phyloP scores from a whole-genome alignment of 92 coral and sea anemone genomes.

The Montipora capitata region DNA sequence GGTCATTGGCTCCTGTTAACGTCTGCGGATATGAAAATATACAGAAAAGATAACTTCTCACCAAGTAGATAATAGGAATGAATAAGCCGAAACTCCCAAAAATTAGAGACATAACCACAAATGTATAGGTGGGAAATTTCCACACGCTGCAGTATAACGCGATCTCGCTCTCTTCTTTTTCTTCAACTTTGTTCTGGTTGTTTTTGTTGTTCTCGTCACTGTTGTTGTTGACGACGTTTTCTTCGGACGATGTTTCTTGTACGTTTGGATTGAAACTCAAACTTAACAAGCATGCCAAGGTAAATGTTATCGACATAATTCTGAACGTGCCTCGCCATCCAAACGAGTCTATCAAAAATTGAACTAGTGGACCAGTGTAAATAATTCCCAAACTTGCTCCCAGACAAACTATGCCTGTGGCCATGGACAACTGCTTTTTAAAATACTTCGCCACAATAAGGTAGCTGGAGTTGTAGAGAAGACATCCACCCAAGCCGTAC shows the following conservation, averaged over 20 bases:
- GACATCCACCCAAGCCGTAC: conserved; percentile 50
- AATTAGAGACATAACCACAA: neutral
- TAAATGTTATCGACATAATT: conserved; percentile 28
- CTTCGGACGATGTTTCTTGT: no score
- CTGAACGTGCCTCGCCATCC: neutral
- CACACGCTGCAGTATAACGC: conserved; percentile 22
- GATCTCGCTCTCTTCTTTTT: neutral
- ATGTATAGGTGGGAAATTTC: neutral
- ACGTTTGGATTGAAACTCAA: no score
- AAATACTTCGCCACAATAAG: conserved; percentile 37
- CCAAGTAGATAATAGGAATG: conserved; percentile 21
- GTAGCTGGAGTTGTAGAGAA: conserved; percentile 26
- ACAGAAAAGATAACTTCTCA: neutral
- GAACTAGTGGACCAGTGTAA: conserved; percentile 40
- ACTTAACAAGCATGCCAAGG: no score
- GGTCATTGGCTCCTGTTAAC: no score
- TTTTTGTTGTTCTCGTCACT: no score
- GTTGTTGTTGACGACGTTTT: no score
- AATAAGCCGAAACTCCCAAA: conserved; percentile 26
- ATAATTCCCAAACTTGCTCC: conserved; percentile 61
- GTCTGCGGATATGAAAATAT: neutral
- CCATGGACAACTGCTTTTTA: conserved; percentile 35
- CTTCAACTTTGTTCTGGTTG: neutral
- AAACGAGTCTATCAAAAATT: conserved; percentile 27
- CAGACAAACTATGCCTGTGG: conserved; percentile 45